These are phyloP conservation scores for Charadrius vociferus DNA, from an alignment of 2,113 vertebrate species.

Conservation along the genomic window DNA sequence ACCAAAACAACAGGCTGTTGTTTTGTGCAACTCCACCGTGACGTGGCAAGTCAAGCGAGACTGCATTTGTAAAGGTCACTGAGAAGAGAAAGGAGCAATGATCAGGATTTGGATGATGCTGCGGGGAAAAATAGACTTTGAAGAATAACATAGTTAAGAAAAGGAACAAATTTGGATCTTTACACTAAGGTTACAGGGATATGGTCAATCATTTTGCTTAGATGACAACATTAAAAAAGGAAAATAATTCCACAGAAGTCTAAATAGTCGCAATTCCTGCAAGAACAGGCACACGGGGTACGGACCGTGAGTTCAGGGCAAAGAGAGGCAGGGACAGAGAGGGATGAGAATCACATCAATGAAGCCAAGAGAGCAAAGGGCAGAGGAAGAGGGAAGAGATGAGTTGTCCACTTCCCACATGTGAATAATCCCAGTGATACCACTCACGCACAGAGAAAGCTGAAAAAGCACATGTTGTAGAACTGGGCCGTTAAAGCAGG, in stretches of 20 bases:
- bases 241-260: background rate
- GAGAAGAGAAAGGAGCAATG: background rate
- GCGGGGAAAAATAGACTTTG: background rate
- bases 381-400: background rate
- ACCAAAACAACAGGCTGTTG: background rate
- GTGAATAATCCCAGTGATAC: background rate
- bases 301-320: background rate
- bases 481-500: background rate
- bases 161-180: background rate
- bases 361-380: background rate
- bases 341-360: background rate
- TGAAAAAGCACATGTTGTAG: background rate
- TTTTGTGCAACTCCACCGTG: background rate
- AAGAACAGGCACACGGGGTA: background rate
- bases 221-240: background rate
- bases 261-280: background rate
- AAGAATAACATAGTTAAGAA: background rate
- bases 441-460: too few species aligned
- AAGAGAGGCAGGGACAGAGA: background rate
- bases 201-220: background rate
- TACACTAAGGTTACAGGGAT: background rate
- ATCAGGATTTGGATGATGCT: background rate
- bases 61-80: background rate
- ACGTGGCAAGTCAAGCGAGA: background rate
- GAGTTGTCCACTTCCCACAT: rapidly evolving